Evolutionary conservation across 2,113 vertebrate species (phyloP).

Genomic region (Dipodomys stephensi): DNA sequence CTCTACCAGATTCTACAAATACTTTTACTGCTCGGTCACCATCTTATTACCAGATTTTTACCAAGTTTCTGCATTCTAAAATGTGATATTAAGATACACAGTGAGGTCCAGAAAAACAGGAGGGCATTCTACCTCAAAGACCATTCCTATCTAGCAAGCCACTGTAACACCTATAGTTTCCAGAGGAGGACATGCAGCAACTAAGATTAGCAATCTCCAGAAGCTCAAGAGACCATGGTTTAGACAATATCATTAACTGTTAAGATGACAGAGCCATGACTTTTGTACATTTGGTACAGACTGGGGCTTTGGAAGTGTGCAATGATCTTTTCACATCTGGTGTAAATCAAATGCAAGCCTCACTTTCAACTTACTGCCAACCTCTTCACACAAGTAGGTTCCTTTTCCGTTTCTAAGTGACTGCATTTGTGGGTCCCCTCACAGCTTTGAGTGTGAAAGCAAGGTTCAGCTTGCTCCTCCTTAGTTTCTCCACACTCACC

Average conservation of each 20-base stretch:
- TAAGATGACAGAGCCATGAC: slow-evolving; percentile 56
- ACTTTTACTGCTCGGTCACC: slow-evolving; percentile 67
- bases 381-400: slow-evolving; percentile 74
- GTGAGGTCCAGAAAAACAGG: not conserved
- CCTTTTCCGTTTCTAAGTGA: slow-evolving; percentile 65
- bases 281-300: slow-evolving; percentile 66
- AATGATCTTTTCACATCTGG: slow-evolving; percentile 79
- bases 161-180: not conserved
- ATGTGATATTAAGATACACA: slow-evolving; percentile 53
- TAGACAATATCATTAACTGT: slow-evolving; percentile 38
- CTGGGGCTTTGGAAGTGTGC: slow-evolving; percentile 66
- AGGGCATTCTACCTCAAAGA: slow-evolving; percentile 33
- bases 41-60: slow-evolving; percentile 76
- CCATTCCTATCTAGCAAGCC: slow-evolving; percentile 41
- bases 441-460: slow-evolving; percentile 51
- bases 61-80: slow-evolving; percentile 50
- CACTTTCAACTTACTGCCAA: slow-evolving; percentile 79
- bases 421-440: slow-evolving; percentile 46
- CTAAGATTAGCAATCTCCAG: slow-evolving; percentile 47
- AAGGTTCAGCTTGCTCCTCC: slow-evolving; percentile 60
- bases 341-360: slow-evolving; percentile 79
- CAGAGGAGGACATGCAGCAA: not conserved
- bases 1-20: slow-evolving; percentile 58
- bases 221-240: slow-evolving; percentile 44
- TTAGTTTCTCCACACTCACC: slow-evolving; percentile 51